Conservation (phyloP, 2,113 vertebrate species). For the Pteropus alecto region DNA sequence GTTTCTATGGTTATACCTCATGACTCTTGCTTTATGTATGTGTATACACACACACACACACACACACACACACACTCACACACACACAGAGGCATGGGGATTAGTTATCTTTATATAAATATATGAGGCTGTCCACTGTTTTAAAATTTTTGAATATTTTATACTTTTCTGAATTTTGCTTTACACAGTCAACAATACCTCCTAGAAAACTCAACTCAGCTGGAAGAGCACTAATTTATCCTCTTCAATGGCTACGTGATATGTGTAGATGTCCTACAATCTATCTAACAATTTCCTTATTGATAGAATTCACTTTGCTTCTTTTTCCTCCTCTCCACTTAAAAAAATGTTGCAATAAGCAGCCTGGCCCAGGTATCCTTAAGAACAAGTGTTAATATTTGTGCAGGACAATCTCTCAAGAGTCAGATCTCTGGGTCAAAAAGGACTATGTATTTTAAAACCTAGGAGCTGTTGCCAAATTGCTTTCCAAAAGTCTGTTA, state of each 20-base stretch:
- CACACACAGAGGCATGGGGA: background rate
- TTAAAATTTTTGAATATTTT: conserved; percentile 17
- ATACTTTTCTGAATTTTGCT: background rate
- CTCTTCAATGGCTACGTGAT: background rate
- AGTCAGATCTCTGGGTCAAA: background rate
- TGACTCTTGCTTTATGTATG: background rate
- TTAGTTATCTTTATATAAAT: background rate
- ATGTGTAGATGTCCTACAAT: background rate
- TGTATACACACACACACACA: background rate
- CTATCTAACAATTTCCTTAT: background rate
- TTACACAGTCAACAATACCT: background rate
- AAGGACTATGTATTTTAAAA: background rate
- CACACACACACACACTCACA: background rate
- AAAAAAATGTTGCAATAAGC: background rate
- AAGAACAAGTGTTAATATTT: conserved; percentile 2
- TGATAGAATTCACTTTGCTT: background rate
- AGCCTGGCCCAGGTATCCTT: background rate
- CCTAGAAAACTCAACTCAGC: background rate
- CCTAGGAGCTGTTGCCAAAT: background rate
- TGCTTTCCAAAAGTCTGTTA: conserved; percentile 50
- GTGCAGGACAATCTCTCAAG: background rate
- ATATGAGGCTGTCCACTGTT: background rate
- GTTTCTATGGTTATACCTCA: background rate
- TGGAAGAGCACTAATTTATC: background rate
- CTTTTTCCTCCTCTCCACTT: background rate